A percentile compares a stretch with the other conserved stretches of the same genome.
Conservation (phyloP, 2,113 vertebrate genomes). For the Siphamia tubifer region DNA sequence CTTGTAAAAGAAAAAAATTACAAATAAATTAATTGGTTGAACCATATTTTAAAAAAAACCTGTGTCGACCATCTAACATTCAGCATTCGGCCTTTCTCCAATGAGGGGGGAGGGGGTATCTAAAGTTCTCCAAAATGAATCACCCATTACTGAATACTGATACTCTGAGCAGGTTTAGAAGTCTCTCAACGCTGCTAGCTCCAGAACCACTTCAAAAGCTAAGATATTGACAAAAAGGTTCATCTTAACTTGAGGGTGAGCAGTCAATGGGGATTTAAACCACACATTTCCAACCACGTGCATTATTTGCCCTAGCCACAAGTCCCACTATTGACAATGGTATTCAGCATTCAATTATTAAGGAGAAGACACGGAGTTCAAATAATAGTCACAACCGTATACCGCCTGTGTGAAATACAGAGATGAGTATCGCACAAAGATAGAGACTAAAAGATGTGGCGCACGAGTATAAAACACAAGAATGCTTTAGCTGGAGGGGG, state of each 20-base stretch:
- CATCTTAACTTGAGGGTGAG: constrained; percentile 20
- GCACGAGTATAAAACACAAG: constrained; percentile 9
- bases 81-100: no score
- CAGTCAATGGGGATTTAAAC: constrained; percentile 32
- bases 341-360: constrained; percentile 29
- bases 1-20: no score
- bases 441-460: constrained; percentile 3
- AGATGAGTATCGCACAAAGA: constrained; percentile 18
- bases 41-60: no score
- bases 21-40: no score
- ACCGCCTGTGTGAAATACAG: not conserved
- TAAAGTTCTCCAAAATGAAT: no score
- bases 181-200: constrained; percentile 5
- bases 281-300: constrained; percentile 22
- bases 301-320: constrained; percentile 19
- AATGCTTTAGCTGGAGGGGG: not conserved
- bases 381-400: constrained; percentile 4
- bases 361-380: not conserved
- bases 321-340: constrained; percentile 22
- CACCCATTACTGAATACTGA: not conserved
- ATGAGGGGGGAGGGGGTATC: no score
- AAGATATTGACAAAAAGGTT: constrained; percentile 38
- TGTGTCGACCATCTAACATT: no score
- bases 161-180: not conserved
- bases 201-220: constrained; percentile 21